Conservation (phyloP, 2,888 invertebrate genomes). For the Xestia ashworthii region DNA sequence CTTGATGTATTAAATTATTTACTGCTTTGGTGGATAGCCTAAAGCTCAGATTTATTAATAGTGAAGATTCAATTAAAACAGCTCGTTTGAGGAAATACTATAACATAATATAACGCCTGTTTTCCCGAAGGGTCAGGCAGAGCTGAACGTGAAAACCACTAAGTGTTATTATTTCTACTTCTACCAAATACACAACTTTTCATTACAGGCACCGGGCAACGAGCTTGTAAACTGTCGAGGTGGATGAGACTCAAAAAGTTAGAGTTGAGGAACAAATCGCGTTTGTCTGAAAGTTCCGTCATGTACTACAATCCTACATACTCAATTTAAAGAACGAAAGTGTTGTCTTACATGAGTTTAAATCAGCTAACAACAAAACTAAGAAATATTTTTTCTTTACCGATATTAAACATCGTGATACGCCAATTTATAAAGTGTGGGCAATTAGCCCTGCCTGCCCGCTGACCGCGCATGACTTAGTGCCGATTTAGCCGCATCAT, state of each 20-base stretch:
- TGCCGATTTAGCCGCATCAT: neutral
- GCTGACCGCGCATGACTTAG: constrained; percentile 15
- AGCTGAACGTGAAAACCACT: neutral
- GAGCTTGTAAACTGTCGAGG: neutral
- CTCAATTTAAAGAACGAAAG: neutral
- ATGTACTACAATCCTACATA: neutral
- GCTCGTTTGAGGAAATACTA: neutral
- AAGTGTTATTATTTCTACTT: too few species aligned
- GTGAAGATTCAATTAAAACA: too few species aligned
- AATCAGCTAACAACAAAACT: neutral
- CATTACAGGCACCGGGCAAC: neutral
- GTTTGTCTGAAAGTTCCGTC: neutral
- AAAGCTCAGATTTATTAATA: neutral
- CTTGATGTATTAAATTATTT: constrained; percentile 25
- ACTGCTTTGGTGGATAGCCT: neutral
- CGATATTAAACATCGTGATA: neutral
- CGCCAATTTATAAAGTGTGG: constrained; percentile 45
- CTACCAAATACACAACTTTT: neutral
- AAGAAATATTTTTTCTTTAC: neutral
- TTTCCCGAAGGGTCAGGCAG: neutral
- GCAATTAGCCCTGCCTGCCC: constrained; percentile 41
- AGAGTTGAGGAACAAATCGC: neutral
- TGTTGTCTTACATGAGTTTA: neutral
- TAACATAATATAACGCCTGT: neutral
- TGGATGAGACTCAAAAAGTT: neutral